phyloP scores from a whole-genome alignment of 2,888 invertebrate genomes.

The Lingula anatina region DNA sequence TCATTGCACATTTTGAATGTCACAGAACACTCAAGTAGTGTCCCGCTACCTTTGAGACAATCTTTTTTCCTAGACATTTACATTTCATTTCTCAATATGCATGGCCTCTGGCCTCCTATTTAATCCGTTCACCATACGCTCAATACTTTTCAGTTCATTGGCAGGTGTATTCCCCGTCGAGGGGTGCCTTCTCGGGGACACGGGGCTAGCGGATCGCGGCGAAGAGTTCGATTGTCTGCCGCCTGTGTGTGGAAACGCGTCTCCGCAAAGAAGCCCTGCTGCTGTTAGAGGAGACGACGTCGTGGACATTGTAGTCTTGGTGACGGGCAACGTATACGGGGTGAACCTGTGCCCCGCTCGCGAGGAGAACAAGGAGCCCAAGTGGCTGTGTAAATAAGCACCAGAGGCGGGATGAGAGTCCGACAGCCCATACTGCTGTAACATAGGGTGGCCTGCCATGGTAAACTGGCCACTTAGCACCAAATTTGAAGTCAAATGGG shows the following conservation, averaged over 20 bases:
- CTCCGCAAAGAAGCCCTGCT: neutral
- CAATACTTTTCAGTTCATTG: slow-evolving; percentile 87
- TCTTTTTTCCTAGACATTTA: too few relatives aligned
- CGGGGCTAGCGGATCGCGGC: slow-evolving; percentile 10
- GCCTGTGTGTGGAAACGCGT: neutral
- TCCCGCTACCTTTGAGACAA: too few relatives aligned
- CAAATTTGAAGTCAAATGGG: neutral
- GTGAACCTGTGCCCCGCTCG: slow-evolving; percentile 71
- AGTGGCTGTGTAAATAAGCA: slow-evolving; percentile 5
- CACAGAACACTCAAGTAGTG: too few relatives aligned
- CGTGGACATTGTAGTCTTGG: slow-evolving; percentile 37
- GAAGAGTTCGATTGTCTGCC: slow-evolving; percentile 4
- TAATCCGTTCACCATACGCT: slow-evolving; percentile 94
- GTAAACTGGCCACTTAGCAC: neutral
- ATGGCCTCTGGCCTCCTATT: slow-evolving; percentile 67
- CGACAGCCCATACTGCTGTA: too few relatives aligned
- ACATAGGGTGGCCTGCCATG: neutral
- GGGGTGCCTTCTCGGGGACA: neutral
- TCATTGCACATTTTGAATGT: too few relatives aligned
- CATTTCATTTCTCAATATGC: too few relatives aligned
- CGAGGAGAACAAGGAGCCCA: slow-evolving; percentile 49
- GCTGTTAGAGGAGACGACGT: slow-evolving; percentile 13
- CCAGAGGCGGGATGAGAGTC: too few relatives aligned
- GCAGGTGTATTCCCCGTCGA: neutral
- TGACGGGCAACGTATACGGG: slow-evolving; percentile 69